Evolutionary conservation across 2,113 vertebrate genomes (phyloP), one percentile per base, ranked within the genome.

Genomic region (Accipiter virgatus): DNA sequence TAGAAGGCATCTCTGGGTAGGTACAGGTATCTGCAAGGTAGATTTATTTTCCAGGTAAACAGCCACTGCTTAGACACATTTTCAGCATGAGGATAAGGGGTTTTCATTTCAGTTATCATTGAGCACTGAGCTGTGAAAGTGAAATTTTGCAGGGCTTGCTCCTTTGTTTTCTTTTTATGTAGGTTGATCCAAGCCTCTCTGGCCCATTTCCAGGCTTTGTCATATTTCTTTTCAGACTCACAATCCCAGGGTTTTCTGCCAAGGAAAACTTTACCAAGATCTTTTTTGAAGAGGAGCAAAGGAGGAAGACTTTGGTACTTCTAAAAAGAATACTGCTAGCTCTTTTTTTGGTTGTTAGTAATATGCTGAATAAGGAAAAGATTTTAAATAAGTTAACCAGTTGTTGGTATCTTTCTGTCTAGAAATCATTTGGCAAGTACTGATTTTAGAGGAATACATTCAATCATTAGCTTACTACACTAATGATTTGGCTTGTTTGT

Each of bases 131-230:
- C 68, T 88, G 58, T 86, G 53, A 95, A 90, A 88, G 72, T 85
- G 89, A 91, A 97, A 92, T 88, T 91, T 87, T 75, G 25, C 45
- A 58, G 80, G 94, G 88, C 89, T 92, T 95, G 23, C 96, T 92
- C 47, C 16, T 86, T 86, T 67, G n/a, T 47, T 78, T 67, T 83
- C 38, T 85, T 59, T 73, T 70, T 42, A 29, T 40, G 23, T n/a
- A 31, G 16, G 13, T 47, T 74, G 21, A 61, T n/a, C 40, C 29
- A 23, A 26, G 11, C 9, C 40, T 13, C 16, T 55, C 20, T 55
- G 23, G 26, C 17, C 18, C 26, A 23, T 50, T 79, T 38, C 56
- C 61, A 43, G 61, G 25, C 25, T 89, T 79, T 68, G 66, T 71
- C 14, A 10, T 87, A 32, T 27, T 81, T 77, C 50, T 81, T 59